phyloP scores from a whole-genome alignment of 2,797 vertebrate genomes.

The Etheostoma perlongum region DNA sequence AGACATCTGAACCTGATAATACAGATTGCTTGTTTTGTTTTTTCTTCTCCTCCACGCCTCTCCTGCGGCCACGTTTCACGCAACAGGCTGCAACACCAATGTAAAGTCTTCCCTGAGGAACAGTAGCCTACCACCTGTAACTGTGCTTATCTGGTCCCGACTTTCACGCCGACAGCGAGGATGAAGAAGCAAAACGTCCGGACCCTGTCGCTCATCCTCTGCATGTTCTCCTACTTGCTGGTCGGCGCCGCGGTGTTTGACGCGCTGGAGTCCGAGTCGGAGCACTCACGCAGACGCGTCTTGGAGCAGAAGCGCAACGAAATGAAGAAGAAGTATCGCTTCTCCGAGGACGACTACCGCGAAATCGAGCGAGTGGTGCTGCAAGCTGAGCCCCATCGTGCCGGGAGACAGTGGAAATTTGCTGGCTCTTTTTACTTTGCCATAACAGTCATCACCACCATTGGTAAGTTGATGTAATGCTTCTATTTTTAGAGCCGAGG shows the following conservation, averaged over 20 bases:
- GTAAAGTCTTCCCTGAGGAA: constrained; percentile 55
- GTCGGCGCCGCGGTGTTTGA: constrained; percentile 95
- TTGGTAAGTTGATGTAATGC: constrained; percentile 86
- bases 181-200: constrained; percentile 94
- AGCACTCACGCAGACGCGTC: constrained; percentile 86
- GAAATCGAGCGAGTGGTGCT: constrained; percentile 93
- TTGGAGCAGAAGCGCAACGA: constrained; percentile 92
- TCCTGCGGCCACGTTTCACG: constrained; percentile 33
- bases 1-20: not conserved
- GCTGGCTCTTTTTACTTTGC: constrained; percentile 96
- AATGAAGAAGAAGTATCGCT: constrained; percentile 92
- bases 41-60: not conserved
- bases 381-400: constrained; percentile 92
- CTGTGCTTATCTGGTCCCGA: constrained; percentile 37
- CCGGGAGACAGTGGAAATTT: constrained; percentile 94
- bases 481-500: not conserved
- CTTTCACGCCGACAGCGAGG: constrained; percentile 62
- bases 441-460: constrained; percentile 96
- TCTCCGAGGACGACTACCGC: constrained; percentile 91
- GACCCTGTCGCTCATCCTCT: constrained; percentile 91
- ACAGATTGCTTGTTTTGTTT: not conserved
- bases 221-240: constrained; percentile 94
- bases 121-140: constrained; percentile 62
- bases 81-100: constrained; percentile 69
- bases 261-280: constrained; percentile 93